Conservation (phyloP, 2,113 vertebrate genomes). For the Pagrus major region DNA sequence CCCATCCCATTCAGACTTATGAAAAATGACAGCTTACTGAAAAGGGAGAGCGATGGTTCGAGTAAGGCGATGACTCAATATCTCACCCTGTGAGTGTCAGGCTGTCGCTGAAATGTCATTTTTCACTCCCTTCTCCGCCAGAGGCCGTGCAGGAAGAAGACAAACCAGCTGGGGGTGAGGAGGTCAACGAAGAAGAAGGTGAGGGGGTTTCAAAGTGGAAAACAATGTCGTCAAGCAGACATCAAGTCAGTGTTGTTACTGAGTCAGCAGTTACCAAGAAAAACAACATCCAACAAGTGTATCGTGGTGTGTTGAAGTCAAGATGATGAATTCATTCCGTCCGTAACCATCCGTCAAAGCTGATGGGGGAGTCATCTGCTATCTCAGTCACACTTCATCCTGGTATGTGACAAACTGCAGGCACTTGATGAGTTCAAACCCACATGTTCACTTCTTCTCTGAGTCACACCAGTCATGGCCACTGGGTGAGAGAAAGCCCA, state of each 20-base stretch:
- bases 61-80: background rate
- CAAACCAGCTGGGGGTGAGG: constrained; percentile 49
- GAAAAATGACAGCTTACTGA: background rate
- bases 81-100: background rate
- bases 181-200: constrained; percentile 48
- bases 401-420: constrained; percentile 44
- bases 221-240: background rate
- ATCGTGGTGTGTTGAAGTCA: background rate
- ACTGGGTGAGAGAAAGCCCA: background rate
- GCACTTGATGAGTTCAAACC: background rate
- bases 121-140: constrained; percentile 28
- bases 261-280: background rate
- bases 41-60: background rate
- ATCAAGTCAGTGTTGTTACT: background rate
- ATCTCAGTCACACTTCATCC: constrained; percentile 30
- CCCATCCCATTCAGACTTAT: background rate
- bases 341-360: background rate
- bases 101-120: background rate
- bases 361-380: background rate
- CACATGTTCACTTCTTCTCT: background rate
- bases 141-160: constrained; percentile 55
- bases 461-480: constrained; percentile 29
- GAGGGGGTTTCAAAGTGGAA: background rate
- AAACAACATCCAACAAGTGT: too few species aligned
- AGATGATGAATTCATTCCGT: constrained; percentile 3